These are phyloP conservation scores for Leucophenga varia DNA, from an alignment of 1,140 invertebrate species.

Conservation along the genomic window DNA sequence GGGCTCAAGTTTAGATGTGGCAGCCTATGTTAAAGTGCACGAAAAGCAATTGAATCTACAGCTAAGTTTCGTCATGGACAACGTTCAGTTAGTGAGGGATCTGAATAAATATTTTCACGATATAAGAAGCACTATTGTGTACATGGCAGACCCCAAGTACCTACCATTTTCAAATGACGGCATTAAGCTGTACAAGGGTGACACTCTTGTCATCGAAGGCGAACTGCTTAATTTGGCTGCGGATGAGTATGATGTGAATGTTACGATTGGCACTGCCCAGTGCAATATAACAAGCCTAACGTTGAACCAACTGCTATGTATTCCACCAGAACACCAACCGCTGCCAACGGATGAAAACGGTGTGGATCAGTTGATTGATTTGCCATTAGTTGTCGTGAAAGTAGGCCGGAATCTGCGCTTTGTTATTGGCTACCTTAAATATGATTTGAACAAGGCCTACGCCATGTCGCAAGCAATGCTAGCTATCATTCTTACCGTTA, in stretches of 20 bases:
- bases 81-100: constrained; percentile 84
- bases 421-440: constrained; percentile 84
- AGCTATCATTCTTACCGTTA: constrained; percentile 79
- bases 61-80: constrained; percentile 96
- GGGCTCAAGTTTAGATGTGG: constrained; percentile 28
- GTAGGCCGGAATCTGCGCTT: constrained; percentile 85
- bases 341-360: constrained; percentile 83
- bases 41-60: constrained; percentile 68
- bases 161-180: constrained; percentile 77
- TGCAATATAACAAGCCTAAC: constrained; percentile 94
- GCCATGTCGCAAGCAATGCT: constrained; percentile 84
- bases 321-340: constrained; percentile 85
- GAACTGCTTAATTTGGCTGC: constrained; percentile 88
- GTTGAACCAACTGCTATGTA: constrained; percentile 84
- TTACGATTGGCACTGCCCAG: constrained; percentile 82
- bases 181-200: constrained; percentile 90
- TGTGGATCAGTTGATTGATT: constrained; percentile 68
- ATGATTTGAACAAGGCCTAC: constrained; percentile 83
- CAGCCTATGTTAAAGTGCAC: constrained; percentile 43
- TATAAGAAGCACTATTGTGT: constrained; percentile 76
- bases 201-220: constrained; percentile 93
- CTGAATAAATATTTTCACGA: constrained; percentile 83
- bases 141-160: constrained; percentile 91
- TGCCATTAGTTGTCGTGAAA: constrained; percentile 86
- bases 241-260: constrained; percentile 89